These are phyloP conservation scores for Gerris buenoi DNA, from an alignment of 1,140 invertebrate genomes.

Conservation along the genomic window DNA sequence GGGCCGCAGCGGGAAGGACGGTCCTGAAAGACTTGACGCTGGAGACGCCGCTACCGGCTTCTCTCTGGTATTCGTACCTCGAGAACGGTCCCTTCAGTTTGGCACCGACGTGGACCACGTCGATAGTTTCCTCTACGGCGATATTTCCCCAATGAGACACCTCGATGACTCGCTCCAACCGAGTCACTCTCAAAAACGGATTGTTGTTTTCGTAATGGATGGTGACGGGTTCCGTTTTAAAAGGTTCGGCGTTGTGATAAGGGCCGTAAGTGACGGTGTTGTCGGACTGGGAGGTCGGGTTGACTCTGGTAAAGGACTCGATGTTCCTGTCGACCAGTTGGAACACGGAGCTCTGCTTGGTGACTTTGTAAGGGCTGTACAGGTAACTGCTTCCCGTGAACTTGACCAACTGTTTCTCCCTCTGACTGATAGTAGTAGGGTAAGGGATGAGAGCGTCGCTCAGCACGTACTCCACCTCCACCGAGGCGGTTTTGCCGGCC, in stretches of 20 bases:
- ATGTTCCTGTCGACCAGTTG: conserved; percentile 59
- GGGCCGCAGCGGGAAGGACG: conserved; percentile 72
- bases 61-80: conserved; percentile 84
- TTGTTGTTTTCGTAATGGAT: conserved; percentile 95
- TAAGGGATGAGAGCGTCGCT: conserved; percentile 62
- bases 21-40: conserved; percentile 89
- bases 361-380: conserved; percentile 64
- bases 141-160: conserved; percentile 99
- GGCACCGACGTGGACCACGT: conserved; percentile 83
- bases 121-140: conserved; percentile 86
- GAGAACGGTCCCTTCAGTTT: conserved; percentile 89
- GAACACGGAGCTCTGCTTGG: conserved; percentile 66
- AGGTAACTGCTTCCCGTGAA: conserved; percentile 72
- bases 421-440: conserved; percentile 74
- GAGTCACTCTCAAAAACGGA: conserved; percentile 83
- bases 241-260: conserved; percentile 55
- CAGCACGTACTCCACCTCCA: conserved; percentile 59
- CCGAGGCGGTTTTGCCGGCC: conserved; percentile 38
- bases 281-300: conserved; percentile 65
- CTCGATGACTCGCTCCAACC: conserved; percentile 75
- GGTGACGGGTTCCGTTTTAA: conserved; percentile 45
- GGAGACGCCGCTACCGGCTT: conserved; percentile 63
- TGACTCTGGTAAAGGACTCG: conserved; percentile 73
- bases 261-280: conserved; percentile 72
- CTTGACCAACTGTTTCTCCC: conserved; percentile 82